Conservation (phyloP, 2,888 invertebrate species). For the Electrophaes corylata region DNA sequence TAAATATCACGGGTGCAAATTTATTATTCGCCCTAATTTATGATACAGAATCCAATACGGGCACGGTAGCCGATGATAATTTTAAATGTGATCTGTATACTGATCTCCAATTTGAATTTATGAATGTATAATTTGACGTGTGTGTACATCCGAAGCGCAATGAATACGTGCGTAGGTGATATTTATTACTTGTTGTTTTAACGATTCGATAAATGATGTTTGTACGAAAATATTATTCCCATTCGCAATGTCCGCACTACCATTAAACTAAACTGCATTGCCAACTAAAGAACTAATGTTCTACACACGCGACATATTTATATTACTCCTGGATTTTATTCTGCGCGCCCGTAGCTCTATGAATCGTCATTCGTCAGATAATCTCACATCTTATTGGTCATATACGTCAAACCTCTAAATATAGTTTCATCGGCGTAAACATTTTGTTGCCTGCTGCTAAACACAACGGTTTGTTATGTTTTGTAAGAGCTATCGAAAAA, state of each 20-base stretch:
- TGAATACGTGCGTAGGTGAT: constrained; percentile 44
- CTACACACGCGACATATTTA: neutral
- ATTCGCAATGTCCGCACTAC: neutral
- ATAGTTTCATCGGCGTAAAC: no score
- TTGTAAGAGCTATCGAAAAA: no score
- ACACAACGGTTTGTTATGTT: no score
- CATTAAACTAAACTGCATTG: neutral
- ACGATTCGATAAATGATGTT: constrained; percentile 44
- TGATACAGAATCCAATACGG: constrained; percentile 36
- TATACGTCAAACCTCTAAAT: no score
- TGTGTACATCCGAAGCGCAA: constrained; percentile 44
- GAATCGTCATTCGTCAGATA: no score
- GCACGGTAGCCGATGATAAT: constrained; percentile 39
- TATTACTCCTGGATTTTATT: no score
- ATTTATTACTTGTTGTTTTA: constrained; percentile 54
- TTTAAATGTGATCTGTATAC: constrained; percentile 44
- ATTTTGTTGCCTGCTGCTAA: no score
- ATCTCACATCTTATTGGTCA: no score
- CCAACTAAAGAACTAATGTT: constrained; percentile 34
- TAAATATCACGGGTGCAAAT: constrained; percentile 27
- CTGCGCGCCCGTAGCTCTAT: no score
- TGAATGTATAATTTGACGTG: constrained; percentile 44
- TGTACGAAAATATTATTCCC: constrained; percentile 29
- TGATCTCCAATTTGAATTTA: constrained; percentile 48
- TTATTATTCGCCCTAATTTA: constrained; percentile 37